These are phyloP conservation scores for Aspidoscelis tigris DNA, from an alignment of 2,113 vertebrate genomes.

Conservation along the genomic window DNA sequence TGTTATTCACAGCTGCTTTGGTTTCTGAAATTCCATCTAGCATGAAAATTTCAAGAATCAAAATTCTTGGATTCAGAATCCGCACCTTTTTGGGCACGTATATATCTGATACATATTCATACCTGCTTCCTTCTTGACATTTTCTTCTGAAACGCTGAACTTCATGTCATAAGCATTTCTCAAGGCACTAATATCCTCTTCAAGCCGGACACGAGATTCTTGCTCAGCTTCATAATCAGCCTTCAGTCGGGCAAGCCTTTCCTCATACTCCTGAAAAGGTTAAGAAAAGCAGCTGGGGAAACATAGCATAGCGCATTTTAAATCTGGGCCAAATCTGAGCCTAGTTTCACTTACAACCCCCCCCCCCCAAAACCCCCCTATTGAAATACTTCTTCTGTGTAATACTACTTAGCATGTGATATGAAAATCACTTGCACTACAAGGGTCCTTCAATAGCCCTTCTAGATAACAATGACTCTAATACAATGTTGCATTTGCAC, in stretches of 20 bases:
- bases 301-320: fast-evolving
- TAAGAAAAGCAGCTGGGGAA: not conserved
- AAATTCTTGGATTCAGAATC: too few relatives aligned
- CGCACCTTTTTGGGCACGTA: not conserved
- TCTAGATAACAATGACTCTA: too few relatives aligned
- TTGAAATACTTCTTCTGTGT: too few relatives aligned
- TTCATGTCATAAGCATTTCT: slow-evolving; percentile 80
- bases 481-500: too few relatives aligned
- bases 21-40: not conserved
- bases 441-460: too few relatives aligned
- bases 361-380: too few relatives aligned
- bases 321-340: too few relatives aligned
- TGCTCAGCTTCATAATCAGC: slow-evolving; percentile 86
- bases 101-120: fast-evolving
- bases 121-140: slow-evolving; percentile 69
- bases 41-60: not conserved
- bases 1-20: not conserved
- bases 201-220: slow-evolving; percentile 79
- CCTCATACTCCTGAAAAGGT: slow-evolving; percentile 82
- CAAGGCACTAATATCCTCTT: slow-evolving; percentile 84
- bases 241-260: slow-evolving; percentile 81
- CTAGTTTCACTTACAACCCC: too few relatives aligned
- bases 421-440: too few relatives aligned
- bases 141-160: slow-evolving; percentile 77
- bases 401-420: too few relatives aligned